Conservation (phyloP, 1,140 invertebrate species). For the Pomacea maculata region DNA sequence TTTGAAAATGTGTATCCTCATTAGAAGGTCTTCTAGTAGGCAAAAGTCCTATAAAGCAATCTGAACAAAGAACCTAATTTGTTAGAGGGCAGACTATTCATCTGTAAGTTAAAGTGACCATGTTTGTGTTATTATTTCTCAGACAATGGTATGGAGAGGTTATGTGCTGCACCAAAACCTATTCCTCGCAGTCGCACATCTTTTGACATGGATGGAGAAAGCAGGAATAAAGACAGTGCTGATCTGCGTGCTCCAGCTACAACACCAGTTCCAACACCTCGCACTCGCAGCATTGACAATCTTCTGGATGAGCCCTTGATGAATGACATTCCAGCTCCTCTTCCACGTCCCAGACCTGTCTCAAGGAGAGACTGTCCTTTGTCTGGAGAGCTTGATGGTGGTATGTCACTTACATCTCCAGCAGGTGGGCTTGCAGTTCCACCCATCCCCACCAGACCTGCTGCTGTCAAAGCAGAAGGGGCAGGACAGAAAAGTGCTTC, state of each 20-base stretch:
- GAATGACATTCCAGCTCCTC: too few relatives aligned
- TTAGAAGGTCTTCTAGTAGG: too few relatives aligned
- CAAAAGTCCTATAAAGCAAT: too few relatives aligned
- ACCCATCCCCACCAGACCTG: background rate
- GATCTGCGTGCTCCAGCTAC: conserved; percentile 9
- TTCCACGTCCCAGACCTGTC: background rate
- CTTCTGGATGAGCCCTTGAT: conserved; percentile 34
- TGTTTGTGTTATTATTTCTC: background rate
- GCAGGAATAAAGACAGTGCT: conserved; percentile 2
- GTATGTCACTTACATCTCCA: background rate
- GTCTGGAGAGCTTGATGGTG: background rate
- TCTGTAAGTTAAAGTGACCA: too few relatives aligned
- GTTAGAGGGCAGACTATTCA: too few relatives aligned
- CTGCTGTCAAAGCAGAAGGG: background rate
- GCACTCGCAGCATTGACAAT: conserved; percentile 38
- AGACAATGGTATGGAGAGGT: background rate
- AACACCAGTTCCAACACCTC: conserved; percentile 31
- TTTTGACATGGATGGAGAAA: conserved; percentile 31
- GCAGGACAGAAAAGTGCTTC: too few relatives aligned
- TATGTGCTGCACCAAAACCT: conserved; percentile 24
- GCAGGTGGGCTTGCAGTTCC: conserved; percentile 8
- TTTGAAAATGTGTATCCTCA: too few relatives aligned
- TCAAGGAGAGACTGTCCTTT: background rate
- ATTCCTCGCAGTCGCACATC: conserved; percentile 58
- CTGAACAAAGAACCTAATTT: too few relatives aligned